Evolutionary conservation across 2,797 vertebrate genomes (phyloP).

Genomic region (Rhinoraja longicauda): DNA sequence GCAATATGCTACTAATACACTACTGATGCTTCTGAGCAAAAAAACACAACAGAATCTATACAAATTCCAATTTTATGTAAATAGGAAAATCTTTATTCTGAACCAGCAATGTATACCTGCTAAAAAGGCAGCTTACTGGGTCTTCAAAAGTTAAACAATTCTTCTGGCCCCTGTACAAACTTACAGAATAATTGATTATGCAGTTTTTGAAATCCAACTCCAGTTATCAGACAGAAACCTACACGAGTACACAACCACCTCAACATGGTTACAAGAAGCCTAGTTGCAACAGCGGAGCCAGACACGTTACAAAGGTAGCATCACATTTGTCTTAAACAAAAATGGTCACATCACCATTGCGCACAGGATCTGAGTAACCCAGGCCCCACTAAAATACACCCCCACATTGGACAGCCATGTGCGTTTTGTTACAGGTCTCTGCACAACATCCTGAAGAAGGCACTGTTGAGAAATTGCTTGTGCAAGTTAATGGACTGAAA

Average conservation of each 20-base stretch:
- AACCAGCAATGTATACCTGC: background rate
- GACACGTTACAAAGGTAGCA: background rate
- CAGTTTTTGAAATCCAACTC: background rate
- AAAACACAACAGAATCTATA: background rate
- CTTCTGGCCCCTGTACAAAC: background rate
- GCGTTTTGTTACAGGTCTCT: background rate
- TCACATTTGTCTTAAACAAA: background rate
- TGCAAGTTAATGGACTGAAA: background rate
- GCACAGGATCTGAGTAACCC: background rate
- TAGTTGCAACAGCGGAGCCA: background rate
- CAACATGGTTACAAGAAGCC: background rate
- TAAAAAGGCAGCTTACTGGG: constrained; percentile 3
- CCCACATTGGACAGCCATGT: background rate
- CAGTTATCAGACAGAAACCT: background rate
- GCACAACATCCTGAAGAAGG: background rate
- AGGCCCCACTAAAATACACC: background rate
- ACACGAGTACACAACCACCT: background rate
- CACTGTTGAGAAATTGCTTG: background rate
- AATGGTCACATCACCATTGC: background rate
- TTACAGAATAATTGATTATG: background rate
- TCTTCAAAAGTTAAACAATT: background rate
- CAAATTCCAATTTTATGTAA: background rate
- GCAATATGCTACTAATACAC: background rate
- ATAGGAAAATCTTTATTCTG: constrained; percentile 8
- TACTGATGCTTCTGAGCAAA: background rate